Evolutionary conservation across 2,113 vertebrate genomes (phyloP).

Genomic region (Alouatta palliata): DNA sequence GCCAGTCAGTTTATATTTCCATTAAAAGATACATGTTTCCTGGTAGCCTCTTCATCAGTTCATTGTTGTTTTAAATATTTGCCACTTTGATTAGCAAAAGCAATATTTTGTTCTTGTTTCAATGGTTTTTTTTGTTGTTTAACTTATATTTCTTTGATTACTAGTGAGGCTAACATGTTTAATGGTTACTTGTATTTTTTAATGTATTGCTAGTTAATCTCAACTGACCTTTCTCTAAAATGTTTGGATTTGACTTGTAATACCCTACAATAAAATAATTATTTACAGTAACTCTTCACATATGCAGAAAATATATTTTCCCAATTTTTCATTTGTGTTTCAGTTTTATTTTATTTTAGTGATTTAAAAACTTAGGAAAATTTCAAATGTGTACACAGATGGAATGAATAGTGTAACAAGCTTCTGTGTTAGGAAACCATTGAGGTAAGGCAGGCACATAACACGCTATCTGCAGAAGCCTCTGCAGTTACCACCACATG

Average conservation of each 20-base stretch:
- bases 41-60: not conserved
- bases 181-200: conserved; percentile 3
- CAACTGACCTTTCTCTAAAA: not conserved
- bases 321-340: not conserved
- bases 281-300: not conserved
- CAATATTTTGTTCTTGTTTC: not conserved
- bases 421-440: not conserved
- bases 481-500: not conserved
- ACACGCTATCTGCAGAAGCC: not conserved
- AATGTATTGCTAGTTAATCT: not conserved
- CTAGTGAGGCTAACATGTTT: not conserved
- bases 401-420: not conserved
- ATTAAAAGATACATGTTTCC: not conserved
- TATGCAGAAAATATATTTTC: conserved; percentile 16
- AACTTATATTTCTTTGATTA: not conserved
- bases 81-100: not conserved
- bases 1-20: not conserved
- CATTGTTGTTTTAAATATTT: not conserved
- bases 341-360: not conserved
- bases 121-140: no score
- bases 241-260: conserved; percentile 14
- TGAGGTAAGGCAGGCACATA: not conserved
- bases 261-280: not conserved
- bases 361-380: conserved; percentile 11
- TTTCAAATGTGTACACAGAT: not conserved